Evolutionary conservation across 2,113 vertebrate species (phyloP), one percentile per base, ranked within the genome.

Genomic region (Protomyctophum bolini): DNA sequence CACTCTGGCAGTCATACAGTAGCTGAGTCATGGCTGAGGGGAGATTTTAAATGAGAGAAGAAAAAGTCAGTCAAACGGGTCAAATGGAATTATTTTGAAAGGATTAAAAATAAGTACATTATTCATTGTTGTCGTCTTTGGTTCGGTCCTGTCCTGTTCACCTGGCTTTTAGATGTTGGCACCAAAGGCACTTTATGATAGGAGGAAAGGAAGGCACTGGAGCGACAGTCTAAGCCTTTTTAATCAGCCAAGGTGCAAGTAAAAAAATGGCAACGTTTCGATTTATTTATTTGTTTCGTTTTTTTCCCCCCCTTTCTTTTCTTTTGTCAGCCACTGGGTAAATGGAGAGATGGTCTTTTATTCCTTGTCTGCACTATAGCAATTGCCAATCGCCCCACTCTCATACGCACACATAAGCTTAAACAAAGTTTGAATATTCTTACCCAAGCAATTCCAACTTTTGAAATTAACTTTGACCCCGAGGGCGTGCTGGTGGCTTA

Each of bases 381-480:
- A 72, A 85, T 84, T 80, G 78, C 71, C 74, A 33, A 76, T 87
- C 82, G 76, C 83, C 79, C 79, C 28, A 11, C 58, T 29, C 58
- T 7, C 21, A 59, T 8, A 10, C 10, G 10, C 57, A 58, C 57
- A 28, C 28, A 70, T 1, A 55, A 66, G 75, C 67, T 83, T 79
- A 74, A 85, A 85, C 85, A 86, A 87, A 91, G 83, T 86, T 70
- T 83, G 83, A 92, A 87, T 91, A 89, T 92, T 88, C 72, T 65
- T 65, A 66, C 72, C 60, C 62, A 70, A 66, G 70, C 75, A 76
- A 55, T 80, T 74, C 73, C 63, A 89, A 92, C 90, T 90, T 92
- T 81, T 72, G 49, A 89, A 91, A 92, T 90, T 87, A 91, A 87
- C 87, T 91, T 89, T 92, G 89, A 92, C 84, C 84, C 70, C 8